phyloP scores from a whole-genome alignment of 2,113 vertebrate genomes.

The Gnathonemus echidnorhynchus region DNA sequence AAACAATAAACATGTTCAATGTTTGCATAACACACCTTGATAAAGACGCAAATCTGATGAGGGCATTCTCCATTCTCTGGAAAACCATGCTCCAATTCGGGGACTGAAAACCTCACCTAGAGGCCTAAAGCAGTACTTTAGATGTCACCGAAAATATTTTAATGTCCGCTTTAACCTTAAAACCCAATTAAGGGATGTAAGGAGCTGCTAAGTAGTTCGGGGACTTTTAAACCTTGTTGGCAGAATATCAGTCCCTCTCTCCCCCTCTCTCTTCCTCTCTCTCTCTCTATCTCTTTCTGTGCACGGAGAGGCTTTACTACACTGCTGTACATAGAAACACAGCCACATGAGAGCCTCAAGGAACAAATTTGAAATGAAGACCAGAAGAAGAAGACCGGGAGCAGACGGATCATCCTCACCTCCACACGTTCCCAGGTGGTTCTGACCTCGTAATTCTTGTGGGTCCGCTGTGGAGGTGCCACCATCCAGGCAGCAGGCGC shows the following conservation, averaged over 20 bases:
- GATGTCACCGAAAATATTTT: not conserved
- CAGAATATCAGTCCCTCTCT: not conserved
- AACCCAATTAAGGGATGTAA: not conserved
- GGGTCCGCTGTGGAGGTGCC: not conserved
- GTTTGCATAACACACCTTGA: not conserved
- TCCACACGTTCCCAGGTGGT: not conserved
- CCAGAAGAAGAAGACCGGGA: not conserved
- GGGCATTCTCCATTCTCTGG: not conserved
- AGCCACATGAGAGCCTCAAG: not conserved
- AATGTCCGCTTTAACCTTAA: not conserved
- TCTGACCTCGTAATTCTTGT: not conserved
- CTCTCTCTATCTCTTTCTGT: not conserved
- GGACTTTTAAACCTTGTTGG: not conserved
- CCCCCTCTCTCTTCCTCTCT: no score
- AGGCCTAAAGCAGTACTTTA: not conserved
- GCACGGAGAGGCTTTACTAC: not conserved
- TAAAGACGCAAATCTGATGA: not conserved
- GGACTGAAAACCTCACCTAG: not conserved
- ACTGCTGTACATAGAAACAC: not conserved
- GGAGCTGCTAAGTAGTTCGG: not conserved
- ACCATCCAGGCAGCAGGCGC: not conserved
- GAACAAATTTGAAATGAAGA: not conserved
- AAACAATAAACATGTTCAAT: not conserved
- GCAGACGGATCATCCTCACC: not conserved
- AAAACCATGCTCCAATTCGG: not conserved